These are phyloP conservation scores for Yasuhikotakia modesta DNA, from an alignment of 2,797 vertebrate genomes.

Conservation along the genomic window DNA sequence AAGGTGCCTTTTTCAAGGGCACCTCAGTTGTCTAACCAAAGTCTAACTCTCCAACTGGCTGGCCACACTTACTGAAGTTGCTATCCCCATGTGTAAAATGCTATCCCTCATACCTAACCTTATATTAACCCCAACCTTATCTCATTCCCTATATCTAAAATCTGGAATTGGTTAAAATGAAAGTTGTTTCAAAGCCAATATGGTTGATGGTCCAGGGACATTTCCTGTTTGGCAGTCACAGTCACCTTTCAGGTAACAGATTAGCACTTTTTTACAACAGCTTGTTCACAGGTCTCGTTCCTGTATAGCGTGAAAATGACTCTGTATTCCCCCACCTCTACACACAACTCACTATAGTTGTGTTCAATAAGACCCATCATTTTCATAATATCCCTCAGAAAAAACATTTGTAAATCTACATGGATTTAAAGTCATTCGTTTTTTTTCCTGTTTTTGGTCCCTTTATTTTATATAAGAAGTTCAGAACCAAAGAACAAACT, in stretches of 20 bases:
- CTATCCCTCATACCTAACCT: too few species aligned
- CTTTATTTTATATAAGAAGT: slow-evolving; percentile 30
- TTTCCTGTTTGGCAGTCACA: too few species aligned
- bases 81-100: too few species aligned
- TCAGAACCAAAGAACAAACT: slow-evolving; percentile 26
- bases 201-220: too few species aligned
- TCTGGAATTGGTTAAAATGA: too few species aligned
- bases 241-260: slow-evolving; percentile 12
- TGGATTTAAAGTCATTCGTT: slow-evolving; percentile 18
- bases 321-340: not conserved
- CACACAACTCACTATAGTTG: slow-evolving; percentile 27
- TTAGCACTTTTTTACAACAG: slow-evolving; percentile 19
- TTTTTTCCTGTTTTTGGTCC: slow-evolving; percentile 25
- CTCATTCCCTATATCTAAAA: too few species aligned
- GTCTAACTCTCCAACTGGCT: too few species aligned
- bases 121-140: too few species aligned
- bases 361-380: slow-evolving; percentile 40
- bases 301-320: slow-evolving; percentile 23
- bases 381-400: slow-evolving; percentile 21
- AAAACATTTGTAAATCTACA: slow-evolving; percentile 28
- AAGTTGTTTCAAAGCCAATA: too few species aligned
- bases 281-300: slow-evolving; percentile 13
- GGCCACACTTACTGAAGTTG: too few species aligned
- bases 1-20: too few species aligned
- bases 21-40: too few species aligned